Evolutionary conservation across 2,797 vertebrate species (phyloP).

Genomic region (Poecilia picta): DNA sequence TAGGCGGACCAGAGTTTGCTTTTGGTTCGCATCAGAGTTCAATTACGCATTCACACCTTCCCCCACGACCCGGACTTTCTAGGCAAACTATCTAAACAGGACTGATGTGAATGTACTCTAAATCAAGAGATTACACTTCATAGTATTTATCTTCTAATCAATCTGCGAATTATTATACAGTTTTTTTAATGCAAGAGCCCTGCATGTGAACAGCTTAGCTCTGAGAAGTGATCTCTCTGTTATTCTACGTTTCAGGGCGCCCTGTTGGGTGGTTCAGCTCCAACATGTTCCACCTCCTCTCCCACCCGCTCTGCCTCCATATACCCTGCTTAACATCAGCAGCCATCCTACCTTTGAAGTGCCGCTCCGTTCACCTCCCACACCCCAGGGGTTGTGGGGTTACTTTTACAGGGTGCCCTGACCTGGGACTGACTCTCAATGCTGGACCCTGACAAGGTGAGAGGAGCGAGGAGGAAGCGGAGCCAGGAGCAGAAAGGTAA

Average conservation of each 20-base stretch:
- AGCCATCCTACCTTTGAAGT: constrained; percentile 75
- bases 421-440: constrained; percentile 56
- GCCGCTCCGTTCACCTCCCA: constrained; percentile 55
- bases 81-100: too few relatives aligned
- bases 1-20: too few relatives aligned
- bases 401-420: constrained; percentile 63
- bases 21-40: too few relatives aligned
- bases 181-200: constrained; percentile 38
- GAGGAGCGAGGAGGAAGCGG: constrained; percentile 47
- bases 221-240: constrained; percentile 32
- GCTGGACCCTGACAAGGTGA: constrained; percentile 66
- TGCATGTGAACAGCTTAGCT: constrained; percentile 50
- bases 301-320: constrained; percentile 48
- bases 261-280: constrained; percentile 73
- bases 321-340: constrained; percentile 75
- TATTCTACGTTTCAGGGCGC: constrained; percentile 77
- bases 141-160: constrained; percentile 6
- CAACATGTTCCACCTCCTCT: constrained; percentile 70
- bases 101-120: too few relatives aligned
- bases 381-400: constrained; percentile 59
- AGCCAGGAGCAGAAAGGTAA: constrained; percentile 47
- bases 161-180: constrained; percentile 26
- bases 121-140: not conserved
- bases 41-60: too few relatives aligned
- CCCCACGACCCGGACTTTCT: too few relatives aligned